Conservation (phyloP, 2,113 vertebrate genomes). For the Cynoglossus semilaevis region DNA sequence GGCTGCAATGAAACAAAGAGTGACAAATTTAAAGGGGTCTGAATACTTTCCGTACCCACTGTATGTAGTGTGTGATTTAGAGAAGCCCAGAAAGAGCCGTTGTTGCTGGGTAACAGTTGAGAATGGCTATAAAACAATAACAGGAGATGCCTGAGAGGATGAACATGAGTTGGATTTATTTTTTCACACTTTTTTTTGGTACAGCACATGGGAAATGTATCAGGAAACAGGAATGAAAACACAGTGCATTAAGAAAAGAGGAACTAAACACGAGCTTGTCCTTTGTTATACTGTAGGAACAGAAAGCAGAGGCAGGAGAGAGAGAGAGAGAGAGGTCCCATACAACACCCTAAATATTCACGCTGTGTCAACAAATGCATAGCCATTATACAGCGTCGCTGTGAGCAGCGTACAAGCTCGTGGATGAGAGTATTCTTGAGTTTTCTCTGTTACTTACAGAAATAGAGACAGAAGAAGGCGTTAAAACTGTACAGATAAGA, state of each 20-base stretch:
- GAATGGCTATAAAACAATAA: not conserved
- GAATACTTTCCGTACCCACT: too few species aligned
- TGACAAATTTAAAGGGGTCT: too few species aligned
- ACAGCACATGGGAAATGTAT: slow-evolving; percentile 73
- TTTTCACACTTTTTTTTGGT: slow-evolving; percentile 69
- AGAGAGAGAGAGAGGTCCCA: slow-evolving; percentile 41
- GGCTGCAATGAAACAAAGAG: too few species aligned
- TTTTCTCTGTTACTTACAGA: slow-evolving; percentile 36
- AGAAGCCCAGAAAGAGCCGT: too few species aligned
- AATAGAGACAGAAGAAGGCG: slow-evolving; percentile 49
- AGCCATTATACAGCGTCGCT: slow-evolving; percentile 62
- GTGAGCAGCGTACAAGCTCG: slow-evolving; percentile 55
- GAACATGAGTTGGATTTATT: slow-evolving; percentile 75
- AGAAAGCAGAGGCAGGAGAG: slow-evolving; percentile 55
- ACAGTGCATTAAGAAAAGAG: slow-evolving; percentile 55
- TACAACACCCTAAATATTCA: slow-evolving; percentile 60
- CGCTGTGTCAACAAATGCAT: slow-evolving; percentile 64
- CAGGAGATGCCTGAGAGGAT: slow-evolving; percentile 64
- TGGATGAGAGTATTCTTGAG: slow-evolving; percentile 33
- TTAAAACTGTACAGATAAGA: slow-evolving; percentile 52
- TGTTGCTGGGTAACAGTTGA: too few species aligned
- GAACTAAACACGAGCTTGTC: slow-evolving; percentile 46
- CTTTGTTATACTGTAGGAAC: slow-evolving; percentile 35
- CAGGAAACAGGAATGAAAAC: slow-evolving; percentile 65
- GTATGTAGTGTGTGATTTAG: not conserved